phyloP scores from a whole-genome alignment of 2,797 vertebrate species.

The Echiichthys vipera region DNA sequence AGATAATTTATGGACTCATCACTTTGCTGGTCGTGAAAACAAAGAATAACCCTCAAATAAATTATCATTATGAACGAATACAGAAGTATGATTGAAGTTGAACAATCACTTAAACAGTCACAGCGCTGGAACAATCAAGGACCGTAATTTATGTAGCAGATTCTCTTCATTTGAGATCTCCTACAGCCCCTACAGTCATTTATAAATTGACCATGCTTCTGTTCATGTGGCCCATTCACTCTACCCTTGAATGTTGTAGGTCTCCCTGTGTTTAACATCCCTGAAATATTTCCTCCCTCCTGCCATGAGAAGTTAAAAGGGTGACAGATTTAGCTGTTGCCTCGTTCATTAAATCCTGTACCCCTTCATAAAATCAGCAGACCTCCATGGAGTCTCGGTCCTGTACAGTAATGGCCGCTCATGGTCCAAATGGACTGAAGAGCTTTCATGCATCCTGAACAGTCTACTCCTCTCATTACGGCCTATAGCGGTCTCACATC shows the following conservation, averaged over 20 bases:
- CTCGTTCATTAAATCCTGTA: conserved; percentile 73
- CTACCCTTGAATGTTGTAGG: conserved; percentile 44
- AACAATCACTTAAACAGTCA: conserved; percentile 73
- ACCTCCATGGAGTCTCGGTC: conserved; percentile 69
- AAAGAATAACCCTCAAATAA: conserved; percentile 70
- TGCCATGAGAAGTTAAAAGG: conserved; percentile 67
- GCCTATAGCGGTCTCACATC: conserved; percentile 74
- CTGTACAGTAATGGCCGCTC: conserved; percentile 68
- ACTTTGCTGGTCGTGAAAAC: conserved; percentile 56
- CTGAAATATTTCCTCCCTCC: conserved; percentile 62
- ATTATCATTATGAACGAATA: conserved; percentile 68
- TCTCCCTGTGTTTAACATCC: conserved; percentile 62
- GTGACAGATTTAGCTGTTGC: conserved; percentile 66
- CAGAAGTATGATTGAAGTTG: conserved; percentile 72
- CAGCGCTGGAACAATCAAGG: conserved; percentile 66
- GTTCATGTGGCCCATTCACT: conserved; percentile 46
- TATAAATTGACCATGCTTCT: conserved; percentile 31
- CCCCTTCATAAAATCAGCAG: conserved; percentile 65
- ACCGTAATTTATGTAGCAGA: conserved; percentile 67
- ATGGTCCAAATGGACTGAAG: conserved; percentile 80
- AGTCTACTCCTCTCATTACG: conserved; percentile 79
- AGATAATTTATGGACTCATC: conserved; percentile 74
- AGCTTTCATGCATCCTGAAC: conserved; percentile 82
- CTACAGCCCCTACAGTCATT: conserved; percentile 38
- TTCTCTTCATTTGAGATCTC: conserved; percentile 61